phyloP scores from a whole-genome alignment of 2,797 vertebrate genomes.

The Zalophus californianus region DNA sequence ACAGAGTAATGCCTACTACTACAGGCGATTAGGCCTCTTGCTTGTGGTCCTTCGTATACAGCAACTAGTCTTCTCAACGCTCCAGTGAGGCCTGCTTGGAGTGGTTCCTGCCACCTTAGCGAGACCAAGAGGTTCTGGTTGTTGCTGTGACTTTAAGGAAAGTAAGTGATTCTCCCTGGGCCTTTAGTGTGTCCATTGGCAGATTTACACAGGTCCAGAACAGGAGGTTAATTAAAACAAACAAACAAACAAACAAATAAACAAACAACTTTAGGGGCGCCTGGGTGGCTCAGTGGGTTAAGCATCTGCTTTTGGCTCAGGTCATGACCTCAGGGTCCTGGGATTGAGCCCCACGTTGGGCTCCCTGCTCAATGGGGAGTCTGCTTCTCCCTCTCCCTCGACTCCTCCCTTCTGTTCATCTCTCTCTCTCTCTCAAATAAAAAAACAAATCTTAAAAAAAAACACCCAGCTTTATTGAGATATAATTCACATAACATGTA shows the following conservation, averaged over 20 bases:
- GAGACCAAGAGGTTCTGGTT: constrained; percentile 1
- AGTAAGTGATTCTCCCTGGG: not conserved
- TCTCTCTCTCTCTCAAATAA: not conserved
- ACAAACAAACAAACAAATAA: not conserved
- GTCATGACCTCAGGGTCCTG: not conserved
- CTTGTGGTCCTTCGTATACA: not conserved
- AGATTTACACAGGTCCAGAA: constrained; percentile 1
- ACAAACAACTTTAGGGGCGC: not conserved
- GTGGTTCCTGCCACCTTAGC: not conserved
- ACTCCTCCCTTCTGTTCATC: not conserved
- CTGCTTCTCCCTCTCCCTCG: not conserved
- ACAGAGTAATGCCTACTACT: not conserved
- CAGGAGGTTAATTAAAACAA: not conserved
- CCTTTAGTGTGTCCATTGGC: not conserved
- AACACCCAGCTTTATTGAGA: not conserved
- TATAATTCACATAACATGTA: not conserved
- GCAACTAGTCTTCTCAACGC: not conserved
- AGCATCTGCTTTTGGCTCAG: not conserved
- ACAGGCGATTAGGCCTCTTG: not conserved
- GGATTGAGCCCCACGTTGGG: not conserved
- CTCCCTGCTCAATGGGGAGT: not conserved
- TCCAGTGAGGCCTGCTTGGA: not conserved
- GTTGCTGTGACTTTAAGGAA: not conserved
- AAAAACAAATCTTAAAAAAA: not conserved
- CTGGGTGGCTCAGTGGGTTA: not conserved